Evolutionary conservation across 2,888 invertebrate species (phyloP), one percentile per base, ranked within the genome.

Genomic region (Leucophenga montana): DNA sequence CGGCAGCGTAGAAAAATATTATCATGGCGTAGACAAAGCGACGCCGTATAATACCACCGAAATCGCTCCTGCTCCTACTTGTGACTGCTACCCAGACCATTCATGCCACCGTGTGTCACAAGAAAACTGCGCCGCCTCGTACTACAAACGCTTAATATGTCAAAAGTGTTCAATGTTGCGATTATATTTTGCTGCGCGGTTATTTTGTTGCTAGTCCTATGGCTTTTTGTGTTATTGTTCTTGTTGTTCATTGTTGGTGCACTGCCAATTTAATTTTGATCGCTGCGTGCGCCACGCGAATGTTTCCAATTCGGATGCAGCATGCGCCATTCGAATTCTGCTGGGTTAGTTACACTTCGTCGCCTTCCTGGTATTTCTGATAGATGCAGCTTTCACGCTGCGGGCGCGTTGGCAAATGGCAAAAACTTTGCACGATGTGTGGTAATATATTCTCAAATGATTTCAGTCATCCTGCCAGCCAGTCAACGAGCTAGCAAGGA

Each of bases 221-320:
- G 27, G 27, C 27, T 27, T n/a, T n/a, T n/a, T 46, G 66, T 48
- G 50, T 67, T 56, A 64, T 69, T 71, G 18, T 68, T 69, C 54
- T 69, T 71, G 73, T 68, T 68, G 48, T 67, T 50, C 13, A 50
- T 73, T 77, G 76, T 86, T 87, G 87, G 86, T 80, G 76, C 71
- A 70, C 76, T 86, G 87, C 86, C 86, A 86, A 87, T 85, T 87
- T 85, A 85, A 87, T 86, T 85, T 82, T 80, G 78, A 76, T 79
- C 77, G 77, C 85, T 84, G 85, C 84, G 77, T 84, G 85, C 77
- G 80, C 71, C 71, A 73, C 74, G 73, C 73, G 73, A 69, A 65
- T 62, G 39, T 39, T 5, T 70, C 39, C n/a, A 66, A 54, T 46
- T 18, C 33, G 44, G 56, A 54, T 62, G 73, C 74, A 78, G 39